Evolutionary conservation across 1,140 invertebrate genomes (phyloP).

Genomic region (Berghia stephanieae): DNA sequence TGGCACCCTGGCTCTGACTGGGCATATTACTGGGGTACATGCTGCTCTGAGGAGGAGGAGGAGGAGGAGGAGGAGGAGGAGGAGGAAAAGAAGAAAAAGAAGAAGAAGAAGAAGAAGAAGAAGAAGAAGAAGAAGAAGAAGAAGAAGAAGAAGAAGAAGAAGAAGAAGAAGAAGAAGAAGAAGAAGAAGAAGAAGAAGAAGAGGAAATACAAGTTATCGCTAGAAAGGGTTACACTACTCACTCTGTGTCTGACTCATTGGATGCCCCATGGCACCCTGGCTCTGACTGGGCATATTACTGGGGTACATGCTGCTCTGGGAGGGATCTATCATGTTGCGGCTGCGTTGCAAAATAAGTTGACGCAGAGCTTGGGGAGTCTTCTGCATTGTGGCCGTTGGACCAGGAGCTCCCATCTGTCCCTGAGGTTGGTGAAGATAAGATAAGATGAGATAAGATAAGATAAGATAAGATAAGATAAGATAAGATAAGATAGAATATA

Average conservation of each 20-base stretch:
- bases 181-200: slow-evolving; percentile 5
- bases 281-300: slow-evolving; percentile 24
- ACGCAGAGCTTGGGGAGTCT: slow-evolving; percentile 40
- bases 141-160: background rate
- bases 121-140: too few relatives aligned
- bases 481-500: background rate
- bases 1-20: slow-evolving; percentile 29
- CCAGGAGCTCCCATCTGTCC: slow-evolving; percentile 46
- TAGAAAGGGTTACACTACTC: too few relatives aligned
- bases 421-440: background rate
- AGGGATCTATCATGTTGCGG: slow-evolving; percentile 40
- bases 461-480: background rate
- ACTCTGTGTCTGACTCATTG: slow-evolving; percentile 44
- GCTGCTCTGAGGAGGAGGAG: too few relatives aligned
- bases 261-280: slow-evolving; percentile 42
- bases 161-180: background rate
- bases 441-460: background rate
- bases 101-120: background rate
- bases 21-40: too few relatives aligned
- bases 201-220: background rate
- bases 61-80: background rate
- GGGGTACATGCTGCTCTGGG: slow-evolving; percentile 17
- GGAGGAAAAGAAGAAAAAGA: background rate
- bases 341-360: slow-evolving; percentile 46
- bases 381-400: slow-evolving; percentile 58